Base-by-base conservation (phyloP, 1,140 invertebrate species). In the Drosophila nigromelanica region DNA sequence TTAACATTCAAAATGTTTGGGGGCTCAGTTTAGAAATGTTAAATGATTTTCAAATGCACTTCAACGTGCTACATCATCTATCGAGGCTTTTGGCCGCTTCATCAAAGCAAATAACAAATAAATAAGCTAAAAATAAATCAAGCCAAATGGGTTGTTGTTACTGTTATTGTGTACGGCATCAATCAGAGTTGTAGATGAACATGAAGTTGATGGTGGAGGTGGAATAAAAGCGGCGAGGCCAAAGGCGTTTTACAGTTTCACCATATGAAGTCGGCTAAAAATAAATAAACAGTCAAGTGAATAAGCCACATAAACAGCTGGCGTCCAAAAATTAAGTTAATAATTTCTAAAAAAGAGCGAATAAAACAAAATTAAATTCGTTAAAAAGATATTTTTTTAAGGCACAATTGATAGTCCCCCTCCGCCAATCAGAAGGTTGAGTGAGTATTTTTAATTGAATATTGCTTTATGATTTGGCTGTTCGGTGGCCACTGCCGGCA, bases 41-140 rank as follows among this genome's bases (percentile, higher is more conserved):
- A 76, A 59, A 59, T 62, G 67, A 76, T 78, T 72, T 66, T 60
- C 73, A 89, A 89, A 89, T 89, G 83, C 82, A 87, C 83, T 87
- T 51, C 67, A 86, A 86, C 74, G 50, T 78, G 78, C 81, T 64
- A 72, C 82, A 82, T 87, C 81, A 87, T 66, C 69, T 30, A 15
- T 2, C 35, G 51, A 11, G 40, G 30, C 48, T 68, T 39, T 73
- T 50, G 61, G 79, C 43, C 64, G 45, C 74, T 68, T 60, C 62
- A 89, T 86, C 82, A 86, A 86, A 73, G 51, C 60, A 54, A 76
- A 89, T 52, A 76, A 63, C 43, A 71, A 70, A 66, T 67, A 85
- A 80, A 78, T 86, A 74, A 86, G 70, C 79, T 78, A 81, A 89
- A 89, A 89, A 89, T 89, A 89, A 82, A 89, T 89, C 76, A 81